phyloP scores from a whole-genome alignment of 2,113 vertebrate genomes.

The Tragulus kanchil region DNA sequence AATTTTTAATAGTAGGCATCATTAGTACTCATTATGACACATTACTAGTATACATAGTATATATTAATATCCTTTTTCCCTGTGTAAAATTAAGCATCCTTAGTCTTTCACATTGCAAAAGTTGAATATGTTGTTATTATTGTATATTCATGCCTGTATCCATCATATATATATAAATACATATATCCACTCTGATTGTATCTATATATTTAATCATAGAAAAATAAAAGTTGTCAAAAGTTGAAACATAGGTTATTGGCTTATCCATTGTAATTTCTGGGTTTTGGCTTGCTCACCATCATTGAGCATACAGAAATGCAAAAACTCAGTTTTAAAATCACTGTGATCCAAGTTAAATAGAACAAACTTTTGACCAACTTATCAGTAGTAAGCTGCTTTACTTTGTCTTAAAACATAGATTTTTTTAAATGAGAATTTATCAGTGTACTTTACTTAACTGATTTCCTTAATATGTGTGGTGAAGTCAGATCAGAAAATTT shows the following conservation, averaged over 20 bases:
- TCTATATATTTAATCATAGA: not conserved
- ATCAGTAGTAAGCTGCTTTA: not conserved
- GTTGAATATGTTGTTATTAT: not conserved
- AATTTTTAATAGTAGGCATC: not conserved
- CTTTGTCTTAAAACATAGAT: not conserved
- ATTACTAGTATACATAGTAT: not conserved
- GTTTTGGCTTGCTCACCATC: not conserved
- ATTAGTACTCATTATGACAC: not conserved
- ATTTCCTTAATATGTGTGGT: not conserved
- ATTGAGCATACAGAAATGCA: not conserved
- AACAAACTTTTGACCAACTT: not conserved
- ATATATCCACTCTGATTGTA: not conserved
- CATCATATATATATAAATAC: not conserved
- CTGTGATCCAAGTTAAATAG: not conserved
- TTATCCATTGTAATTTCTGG: not conserved
- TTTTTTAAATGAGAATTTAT: not conserved
- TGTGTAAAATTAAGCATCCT: not conserved
- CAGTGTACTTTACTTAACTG: not conserved
- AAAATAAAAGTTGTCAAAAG: not conserved
- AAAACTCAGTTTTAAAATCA: not conserved
- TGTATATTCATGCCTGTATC: not conserved
- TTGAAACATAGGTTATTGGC: not conserved
- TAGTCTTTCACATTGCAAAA: not conserved
- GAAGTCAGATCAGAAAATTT: constrained; percentile 30
- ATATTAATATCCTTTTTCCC: not conserved